Evolutionary conservation across 2,888 invertebrate genomes (phyloP), one percentile per base, ranked within the genome.

Genomic region (Clanis bilineata): DNA sequence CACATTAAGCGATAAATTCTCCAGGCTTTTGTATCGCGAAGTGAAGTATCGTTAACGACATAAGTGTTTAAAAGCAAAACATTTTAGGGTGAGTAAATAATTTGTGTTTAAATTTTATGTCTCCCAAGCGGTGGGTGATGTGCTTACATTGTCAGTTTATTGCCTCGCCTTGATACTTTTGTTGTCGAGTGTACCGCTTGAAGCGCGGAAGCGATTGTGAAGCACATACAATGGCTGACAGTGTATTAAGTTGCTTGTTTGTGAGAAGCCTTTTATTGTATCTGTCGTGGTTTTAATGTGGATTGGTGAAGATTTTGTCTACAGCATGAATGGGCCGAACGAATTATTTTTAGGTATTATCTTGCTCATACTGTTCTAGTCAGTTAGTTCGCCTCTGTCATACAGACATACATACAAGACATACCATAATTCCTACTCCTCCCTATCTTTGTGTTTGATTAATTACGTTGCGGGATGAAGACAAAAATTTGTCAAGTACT

Each of bases 21-120:
- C 66, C 61, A 66, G 65, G 72, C 74, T 70, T 72, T 71, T 75
- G 74, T 74, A 64, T 70, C 61, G 25, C 45, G 41, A 60, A 62
- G 54, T 61, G 57, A 60, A 64, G 67, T 66, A 74, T 69, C 51
- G 66, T 61, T 63, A 62, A 64, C 61, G 61, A 66, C 68, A 67
- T 65, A 68, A 70, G 62, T 58, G 54, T 54, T 54, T 54, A 21
- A 54, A 22, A 44, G 44, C 44, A 44, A 44, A 44, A 25, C 41
- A 44, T 44, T 32, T 57, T 45, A 36, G 32, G 45, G 45, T 32
- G 10, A 15, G 56, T 38, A 23, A 15, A 41, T 41, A 38, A 23
- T 22, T 41, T 41, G 15, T 41, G 41, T 41, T 41, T 7, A 41
- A 41, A 41, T 41, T 41, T 41, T 10, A 39, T 25, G 15, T 47